Evolutionary conservation across 2,888 invertebrate genomes (phyloP).

Genomic region (Agrochola circellaris): DNA sequence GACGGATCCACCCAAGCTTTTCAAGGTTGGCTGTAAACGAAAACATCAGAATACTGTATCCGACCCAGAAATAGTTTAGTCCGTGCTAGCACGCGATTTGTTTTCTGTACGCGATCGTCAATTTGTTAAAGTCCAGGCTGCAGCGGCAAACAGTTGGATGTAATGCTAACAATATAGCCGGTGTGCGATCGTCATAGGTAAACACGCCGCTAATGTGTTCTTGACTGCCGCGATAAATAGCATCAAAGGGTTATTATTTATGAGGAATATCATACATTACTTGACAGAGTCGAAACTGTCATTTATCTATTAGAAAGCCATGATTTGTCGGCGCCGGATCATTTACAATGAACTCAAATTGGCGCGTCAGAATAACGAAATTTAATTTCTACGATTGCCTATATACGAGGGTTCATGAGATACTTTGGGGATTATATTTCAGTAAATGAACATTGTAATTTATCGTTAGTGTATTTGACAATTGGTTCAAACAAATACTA

Average conservation of each 20-base stretch:
- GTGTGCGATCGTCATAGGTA: constrained; percentile 65
- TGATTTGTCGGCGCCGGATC: constrained; percentile 28
- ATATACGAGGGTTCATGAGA: constrained; percentile 17
- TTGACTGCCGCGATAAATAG: constrained; percentile 42
- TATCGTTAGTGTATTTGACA: constrained; percentile 60
- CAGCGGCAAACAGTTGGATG: constrained; percentile 69
- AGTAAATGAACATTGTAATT: constrained; percentile 39
- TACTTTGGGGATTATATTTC: constrained; percentile 27
- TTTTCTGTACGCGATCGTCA: constrained; percentile 75
- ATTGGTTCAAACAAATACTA: constrained; percentile 54
- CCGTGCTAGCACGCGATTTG: constrained; percentile 71
- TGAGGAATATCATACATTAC: constrained; percentile 44
- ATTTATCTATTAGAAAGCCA: constrained; percentile 42
- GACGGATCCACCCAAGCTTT: constrained; percentile 78
- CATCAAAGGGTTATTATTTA: constrained; percentile 43
- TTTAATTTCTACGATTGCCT: constrained; percentile 49
- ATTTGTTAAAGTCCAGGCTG: constrained; percentile 72
- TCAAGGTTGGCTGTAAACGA: constrained; percentile 83
- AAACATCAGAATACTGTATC: constrained; percentile 83
- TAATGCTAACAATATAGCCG: constrained; percentile 69
- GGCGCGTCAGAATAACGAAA: not conserved
- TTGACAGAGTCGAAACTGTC: constrained; percentile 48
- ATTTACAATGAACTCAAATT: constrained; percentile 41
- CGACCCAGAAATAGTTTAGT: constrained; percentile 82
- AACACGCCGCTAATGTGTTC: constrained; percentile 70